A percentile compares a stretch with the other conserved stretches of the same genome.
These are phyloP conservation scores for Dasyurus viverrinus DNA, from an alignment of 2,113 vertebrate species.

Conservation along the genomic window DNA sequence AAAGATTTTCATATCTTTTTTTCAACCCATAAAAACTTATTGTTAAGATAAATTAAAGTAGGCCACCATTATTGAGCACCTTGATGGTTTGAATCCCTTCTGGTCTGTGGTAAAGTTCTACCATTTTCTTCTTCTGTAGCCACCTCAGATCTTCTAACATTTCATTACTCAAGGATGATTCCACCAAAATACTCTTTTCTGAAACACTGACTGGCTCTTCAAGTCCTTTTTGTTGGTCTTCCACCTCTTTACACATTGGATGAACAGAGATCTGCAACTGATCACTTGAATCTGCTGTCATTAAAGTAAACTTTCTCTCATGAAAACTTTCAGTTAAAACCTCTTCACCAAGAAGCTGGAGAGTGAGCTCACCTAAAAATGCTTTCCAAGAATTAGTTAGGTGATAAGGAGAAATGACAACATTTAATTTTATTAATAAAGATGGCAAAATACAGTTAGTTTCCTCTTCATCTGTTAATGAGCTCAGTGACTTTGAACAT, in stretches of 20 bases:
- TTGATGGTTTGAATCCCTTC: constrained; percentile 84
- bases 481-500: constrained; percentile 56
- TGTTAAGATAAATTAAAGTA: constrained; percentile 11
- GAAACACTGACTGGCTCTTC: constrained; percentile 58
- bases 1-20: not conserved
- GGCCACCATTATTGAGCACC: constrained; percentile 80
- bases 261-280: constrained; percentile 86
- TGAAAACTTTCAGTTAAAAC: constrained; percentile 75
- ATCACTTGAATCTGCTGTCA: constrained; percentile 79
- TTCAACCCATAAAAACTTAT: constrained; percentile 21
- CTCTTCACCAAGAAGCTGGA: constrained; percentile 80
- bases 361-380: constrained; percentile 90
- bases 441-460: constrained; percentile 73
- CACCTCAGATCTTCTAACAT: constrained; percentile 93
- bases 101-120: constrained; percentile 90
- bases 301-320: constrained; percentile 85
- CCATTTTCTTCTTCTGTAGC: constrained; percentile 94
- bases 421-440: constrained; percentile 79
- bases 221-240: constrained; percentile 70
- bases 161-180: constrained; percentile 85
- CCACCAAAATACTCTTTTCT: constrained; percentile 76
- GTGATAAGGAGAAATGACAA: constrained; percentile 82
- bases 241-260: constrained; percentile 72
- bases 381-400: constrained; percentile 87
- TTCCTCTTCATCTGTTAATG: constrained; percentile 71